phyloP scores from a whole-genome alignment of 2,888 invertebrate genomes.

The Ormia ochracea region DNA sequence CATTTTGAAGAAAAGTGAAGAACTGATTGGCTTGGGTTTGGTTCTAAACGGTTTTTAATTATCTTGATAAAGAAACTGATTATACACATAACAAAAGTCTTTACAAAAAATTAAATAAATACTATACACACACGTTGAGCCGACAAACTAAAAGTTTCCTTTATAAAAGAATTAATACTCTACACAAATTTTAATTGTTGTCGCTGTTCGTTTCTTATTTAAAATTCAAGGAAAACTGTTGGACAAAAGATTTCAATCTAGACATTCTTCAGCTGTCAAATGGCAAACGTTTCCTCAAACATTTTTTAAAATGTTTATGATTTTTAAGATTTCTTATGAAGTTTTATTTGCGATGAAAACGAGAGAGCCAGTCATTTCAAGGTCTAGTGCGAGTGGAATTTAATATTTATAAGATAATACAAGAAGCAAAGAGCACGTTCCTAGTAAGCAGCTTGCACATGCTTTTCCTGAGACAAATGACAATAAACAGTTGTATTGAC shows the following conservation, averaged over 20 bases:
- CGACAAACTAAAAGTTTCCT: not conserved
- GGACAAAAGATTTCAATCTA: not conserved
- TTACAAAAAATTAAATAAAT: slow-evolving; percentile 2
- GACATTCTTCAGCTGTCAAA: not conserved
- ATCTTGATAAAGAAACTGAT: slow-evolving; percentile 54
- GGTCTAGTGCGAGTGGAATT: too few species aligned
- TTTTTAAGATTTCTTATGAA: too few species aligned
- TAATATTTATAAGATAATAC: too few species aligned
- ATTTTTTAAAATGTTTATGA: not conserved
- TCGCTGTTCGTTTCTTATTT: slow-evolving; percentile 8
- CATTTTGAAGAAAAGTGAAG: not conserved
- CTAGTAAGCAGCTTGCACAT: too few species aligned
- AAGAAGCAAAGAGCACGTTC: too few species aligned
- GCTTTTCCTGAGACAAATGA: too few species aligned
- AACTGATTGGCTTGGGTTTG: slow-evolving; percentile 35
- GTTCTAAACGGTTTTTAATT: slow-evolving; percentile 59
- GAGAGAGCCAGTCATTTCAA: too few species aligned
- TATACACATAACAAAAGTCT: slow-evolving; percentile 11
- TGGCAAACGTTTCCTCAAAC: not conserved
- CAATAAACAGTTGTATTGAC: too few species aligned
- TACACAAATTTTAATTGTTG: slow-evolving; percentile 57
- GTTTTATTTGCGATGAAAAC: too few species aligned
- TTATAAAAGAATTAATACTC: not conserved
- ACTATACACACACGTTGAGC: not conserved
- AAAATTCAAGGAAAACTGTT: slow-evolving; percentile 14